These are phyloP conservation scores for Tiliqua scincoides DNA, from an alignment of 2,113 vertebrate genomes.

Conservation along the genomic window DNA sequence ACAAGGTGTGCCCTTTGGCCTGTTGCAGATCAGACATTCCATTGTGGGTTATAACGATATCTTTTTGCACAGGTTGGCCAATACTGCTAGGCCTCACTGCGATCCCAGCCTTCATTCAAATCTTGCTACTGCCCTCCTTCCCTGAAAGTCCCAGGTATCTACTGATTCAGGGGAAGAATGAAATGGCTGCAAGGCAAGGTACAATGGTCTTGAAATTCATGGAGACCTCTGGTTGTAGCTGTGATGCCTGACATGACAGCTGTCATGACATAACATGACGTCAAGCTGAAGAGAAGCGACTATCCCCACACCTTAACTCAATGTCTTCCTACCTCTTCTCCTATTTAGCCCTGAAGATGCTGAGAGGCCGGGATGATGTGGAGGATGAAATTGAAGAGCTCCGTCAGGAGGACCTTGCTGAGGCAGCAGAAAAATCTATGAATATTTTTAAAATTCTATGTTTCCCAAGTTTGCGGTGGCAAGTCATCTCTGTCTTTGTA, in stretches of 20 bases:
- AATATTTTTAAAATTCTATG: conserved; percentile 81
- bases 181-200: conserved; percentile 80
- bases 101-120: conserved; percentile 82
- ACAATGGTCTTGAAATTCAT: not conserved
- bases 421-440: conserved; percentile 80
- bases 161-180: conserved; percentile 84
- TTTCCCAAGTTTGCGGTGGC: conserved; percentile 85
- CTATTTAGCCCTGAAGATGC: conserved; percentile 79
- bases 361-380: conserved; percentile 83
- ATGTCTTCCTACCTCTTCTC: not conserved
- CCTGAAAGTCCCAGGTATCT: conserved; percentile 93
- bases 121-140: conserved; percentile 85
- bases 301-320: no score
- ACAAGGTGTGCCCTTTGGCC: not conserved
- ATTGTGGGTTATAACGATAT: not conserved
- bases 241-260: no score
- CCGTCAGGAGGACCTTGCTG: conserved; percentile 80
- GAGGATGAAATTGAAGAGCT: conserved; percentile 85
- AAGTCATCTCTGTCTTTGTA: conserved; percentile 83
- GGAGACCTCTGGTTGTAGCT: not conserved
- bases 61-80: conserved; percentile 82
- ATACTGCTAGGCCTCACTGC: conserved; percentile 87
- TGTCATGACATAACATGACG: no score
- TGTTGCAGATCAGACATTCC: no score
- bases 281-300: no score